Percentiles rank a stretch among this genome's conserved stretches.
Evolutionary conservation across 2,113 vertebrate species (phyloP).

Genomic region (Eonycteris spelaea): DNA sequence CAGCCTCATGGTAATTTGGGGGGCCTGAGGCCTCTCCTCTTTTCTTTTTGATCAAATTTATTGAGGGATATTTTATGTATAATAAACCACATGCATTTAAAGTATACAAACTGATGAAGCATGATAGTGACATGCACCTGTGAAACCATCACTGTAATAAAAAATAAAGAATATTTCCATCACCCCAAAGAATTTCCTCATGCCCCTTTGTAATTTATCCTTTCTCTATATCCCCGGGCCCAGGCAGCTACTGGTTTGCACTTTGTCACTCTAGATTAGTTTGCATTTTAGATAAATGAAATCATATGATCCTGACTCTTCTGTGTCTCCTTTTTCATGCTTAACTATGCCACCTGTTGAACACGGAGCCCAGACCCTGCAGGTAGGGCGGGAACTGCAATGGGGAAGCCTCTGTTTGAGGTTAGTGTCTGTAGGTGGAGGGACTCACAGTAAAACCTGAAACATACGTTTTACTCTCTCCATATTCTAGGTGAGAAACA

Average conservation of each 20-base stretch:
- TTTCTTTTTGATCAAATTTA: too few species aligned
- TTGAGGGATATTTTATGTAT: too few species aligned
- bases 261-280: not conserved
- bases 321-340: not conserved
- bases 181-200: not conserved
- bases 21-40: too few species aligned
- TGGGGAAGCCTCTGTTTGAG: too few species aligned
- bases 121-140: not conserved
- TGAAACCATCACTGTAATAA: not conserved
- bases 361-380: not conserved
- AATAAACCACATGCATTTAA: too few species aligned
- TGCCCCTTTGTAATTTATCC: not conserved
- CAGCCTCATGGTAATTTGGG: too few species aligned
- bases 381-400: not conserved
- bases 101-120: too few species aligned
- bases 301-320: not conserved
- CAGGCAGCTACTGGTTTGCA: not conserved
- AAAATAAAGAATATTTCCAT: not conserved
- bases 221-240: not conserved
- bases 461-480: not conserved
- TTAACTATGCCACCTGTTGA: not conserved
- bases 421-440: not conserved
- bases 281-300: not conserved
- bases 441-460: not conserved
- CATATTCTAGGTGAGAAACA: not conserved